These are phyloP conservation scores for Synanthedon andrenaeformis DNA, from an alignment of 2,888 invertebrate species.

Conservation along the genomic window DNA sequence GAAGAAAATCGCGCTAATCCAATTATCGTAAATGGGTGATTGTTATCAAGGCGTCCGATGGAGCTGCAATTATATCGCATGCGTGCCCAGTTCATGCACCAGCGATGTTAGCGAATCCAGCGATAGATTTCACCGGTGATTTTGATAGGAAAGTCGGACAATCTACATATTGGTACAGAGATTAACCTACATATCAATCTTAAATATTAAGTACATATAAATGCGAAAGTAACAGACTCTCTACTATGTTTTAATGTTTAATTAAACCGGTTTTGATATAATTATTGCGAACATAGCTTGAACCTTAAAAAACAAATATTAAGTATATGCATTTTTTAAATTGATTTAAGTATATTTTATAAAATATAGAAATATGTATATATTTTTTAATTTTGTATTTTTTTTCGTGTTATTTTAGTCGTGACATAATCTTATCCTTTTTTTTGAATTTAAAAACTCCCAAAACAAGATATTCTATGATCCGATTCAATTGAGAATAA, in stretches of 20 bases:
- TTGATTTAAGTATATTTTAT: too few species aligned
- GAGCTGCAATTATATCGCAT: conserved; percentile 23
- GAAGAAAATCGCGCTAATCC: background rate
- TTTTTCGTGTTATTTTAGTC: too few species aligned
- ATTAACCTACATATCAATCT: background rate
- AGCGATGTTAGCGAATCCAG: conserved; percentile 7
- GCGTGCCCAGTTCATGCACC: conserved; percentile 26
- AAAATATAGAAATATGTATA: too few species aligned
- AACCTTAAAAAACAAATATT: too few species aligned
- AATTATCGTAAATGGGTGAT: background rate
- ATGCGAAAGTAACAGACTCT: background rate
- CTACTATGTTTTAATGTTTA: background rate
- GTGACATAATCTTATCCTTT: too few species aligned
- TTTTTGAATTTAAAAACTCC: too few species aligned
- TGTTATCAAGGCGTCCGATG: conserved; percentile 9
- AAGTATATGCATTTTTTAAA: too few species aligned
- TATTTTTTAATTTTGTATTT: too few species aligned
- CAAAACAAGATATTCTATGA: too few species aligned
- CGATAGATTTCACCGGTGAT: conserved; percentile 27
- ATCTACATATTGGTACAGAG: background rate
- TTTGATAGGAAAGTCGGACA: conserved; percentile 29
- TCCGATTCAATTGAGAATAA: too few species aligned
- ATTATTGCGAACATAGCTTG: too few species aligned
- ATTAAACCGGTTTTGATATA: too few species aligned
- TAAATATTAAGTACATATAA: background rate